These are phyloP conservation scores for Endotricha flammealis DNA, from an alignment of 2,888 invertebrate genomes.

Conservation along the genomic window DNA sequence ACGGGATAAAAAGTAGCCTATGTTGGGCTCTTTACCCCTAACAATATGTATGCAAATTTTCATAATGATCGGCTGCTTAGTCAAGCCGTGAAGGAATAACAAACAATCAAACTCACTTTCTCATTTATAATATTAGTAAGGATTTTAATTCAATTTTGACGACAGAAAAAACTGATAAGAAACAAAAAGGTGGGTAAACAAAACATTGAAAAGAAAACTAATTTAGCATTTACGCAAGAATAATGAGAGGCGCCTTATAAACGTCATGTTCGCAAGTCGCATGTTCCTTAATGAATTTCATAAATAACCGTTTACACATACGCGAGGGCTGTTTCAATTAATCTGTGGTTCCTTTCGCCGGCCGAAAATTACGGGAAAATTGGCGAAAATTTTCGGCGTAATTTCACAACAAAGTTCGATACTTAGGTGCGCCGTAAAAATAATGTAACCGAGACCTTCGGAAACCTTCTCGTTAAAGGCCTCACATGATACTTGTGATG, in stretches of 20 bases:
- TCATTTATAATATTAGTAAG: no score
- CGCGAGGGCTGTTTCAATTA: slow-evolving; percentile 17
- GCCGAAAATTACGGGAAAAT: slow-evolving; percentile 8
- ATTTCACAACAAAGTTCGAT: slow-evolving; percentile 6
- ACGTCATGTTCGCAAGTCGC: slow-evolving; percentile 2
- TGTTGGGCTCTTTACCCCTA: no score
- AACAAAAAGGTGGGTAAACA: no score
- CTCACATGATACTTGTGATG: neutral
- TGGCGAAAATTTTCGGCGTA: slow-evolving; percentile 7
- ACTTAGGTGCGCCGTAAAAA: slow-evolving; percentile 4
- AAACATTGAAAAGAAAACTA: slow-evolving; percentile 6
- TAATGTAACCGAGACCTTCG: neutral
- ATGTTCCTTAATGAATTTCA: slow-evolving; percentile 10
- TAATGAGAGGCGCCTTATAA: slow-evolving; percentile 4
- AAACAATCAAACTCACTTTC: no score
- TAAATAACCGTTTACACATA: slow-evolving; percentile 12
- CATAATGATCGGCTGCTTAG: no score
- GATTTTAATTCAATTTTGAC: no score
- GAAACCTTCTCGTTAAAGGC: neutral
- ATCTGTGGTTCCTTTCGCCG: slow-evolving; percentile 11
- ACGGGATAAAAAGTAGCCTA: no score
- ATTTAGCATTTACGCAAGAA: slow-evolving; percentile 7
- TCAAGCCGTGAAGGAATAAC: no score
- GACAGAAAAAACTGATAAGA: no score
- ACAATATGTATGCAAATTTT: no score